Evolutionary conservation across 2,113 vertebrate genomes (phyloP), one percentile per base, ranked within the genome.

Genomic region (Corydoras maculifer): DNA sequence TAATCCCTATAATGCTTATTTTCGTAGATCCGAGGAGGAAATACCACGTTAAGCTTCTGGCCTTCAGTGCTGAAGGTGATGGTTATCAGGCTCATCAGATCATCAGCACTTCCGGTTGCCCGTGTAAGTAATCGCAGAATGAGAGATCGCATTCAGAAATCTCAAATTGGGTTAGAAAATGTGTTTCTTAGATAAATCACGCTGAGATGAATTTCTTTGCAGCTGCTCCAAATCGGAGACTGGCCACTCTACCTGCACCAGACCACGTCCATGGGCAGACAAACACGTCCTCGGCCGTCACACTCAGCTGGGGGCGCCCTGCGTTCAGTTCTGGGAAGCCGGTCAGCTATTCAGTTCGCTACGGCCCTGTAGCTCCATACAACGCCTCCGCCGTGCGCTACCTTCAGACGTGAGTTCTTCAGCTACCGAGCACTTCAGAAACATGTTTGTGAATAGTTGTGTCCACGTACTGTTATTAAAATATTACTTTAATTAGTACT

Each of bases 31-130:
- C 96, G 63, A 91, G 95, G 80, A 94, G 91, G 84, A 99, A 97
- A 64, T 99, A 99, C 64, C 95, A 98, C 0, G 91, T 99, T 35
- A 91, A 94, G 73, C 88, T 99, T 55, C 79, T 96, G 79, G 94
- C 95, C 29, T 91, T 93, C 76, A 91, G 89, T 79, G 86, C 53
- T 63, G 69, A 87, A 68, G 97, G 97, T 81, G 95, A 98, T 49
- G 96, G 97, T 43, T 97, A 97, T 77, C 93, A 98, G 82, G 93
- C 93, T 0, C 96, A 98, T 79, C 96, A 95, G 79, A 95, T 93
- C 0, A 85, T 94, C 78, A 97, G 92, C 73, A 98, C 96, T 2
- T 93, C 94, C 0, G 93, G 93, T 83, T 99, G 97, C 62, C 89
- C 94, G 70, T 95, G 97, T 99, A 89, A 93, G 97, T 93, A 32